A percentile compares a stretch with the other conserved stretches of the same genome.
phyloP scores from a whole-genome alignment of 2,797 vertebrate species.

The Dipus sagitta region DNA sequence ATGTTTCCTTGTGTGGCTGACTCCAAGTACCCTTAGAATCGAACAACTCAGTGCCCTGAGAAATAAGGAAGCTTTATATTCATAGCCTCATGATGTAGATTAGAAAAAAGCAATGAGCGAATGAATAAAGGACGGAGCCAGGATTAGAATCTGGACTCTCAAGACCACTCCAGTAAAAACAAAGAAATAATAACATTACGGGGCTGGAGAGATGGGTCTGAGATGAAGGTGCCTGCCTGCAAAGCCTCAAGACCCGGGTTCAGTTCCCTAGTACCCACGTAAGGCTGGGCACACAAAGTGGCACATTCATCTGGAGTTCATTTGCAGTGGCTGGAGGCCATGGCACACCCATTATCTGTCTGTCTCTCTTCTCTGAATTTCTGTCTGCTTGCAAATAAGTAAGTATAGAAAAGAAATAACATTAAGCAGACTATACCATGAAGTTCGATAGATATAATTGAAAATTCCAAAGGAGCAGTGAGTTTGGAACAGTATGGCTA shows the following conservation, averaged over 20 bases:
- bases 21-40: not conserved
- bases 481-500: not conserved
- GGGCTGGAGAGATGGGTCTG: too few relatives aligned
- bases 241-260: too few relatives aligned
- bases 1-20: not conserved
- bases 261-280: too few relatives aligned
- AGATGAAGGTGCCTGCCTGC: too few relatives aligned
- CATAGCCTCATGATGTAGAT: not conserved
- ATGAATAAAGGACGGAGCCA: not conserved
- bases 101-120: not conserved
- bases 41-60: not conserved
- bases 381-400: too few relatives aligned
- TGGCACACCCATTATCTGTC: too few relatives aligned
- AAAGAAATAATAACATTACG: not conserved
- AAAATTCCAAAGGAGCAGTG: conserved; percentile 18
- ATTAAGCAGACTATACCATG: not conserved
- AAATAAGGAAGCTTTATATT: not conserved
- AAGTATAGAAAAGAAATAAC: too few relatives aligned
- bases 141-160: not conserved
- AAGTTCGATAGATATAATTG: not conserved
- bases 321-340: too few relatives aligned
- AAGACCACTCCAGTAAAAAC: not conserved
- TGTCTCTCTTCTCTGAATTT: too few relatives aligned
- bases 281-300: too few relatives aligned
- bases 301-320: too few relatives aligned